Conservation (phyloP, 2,113 vertebrate genomes). For the Callipepla squamata region DNA sequence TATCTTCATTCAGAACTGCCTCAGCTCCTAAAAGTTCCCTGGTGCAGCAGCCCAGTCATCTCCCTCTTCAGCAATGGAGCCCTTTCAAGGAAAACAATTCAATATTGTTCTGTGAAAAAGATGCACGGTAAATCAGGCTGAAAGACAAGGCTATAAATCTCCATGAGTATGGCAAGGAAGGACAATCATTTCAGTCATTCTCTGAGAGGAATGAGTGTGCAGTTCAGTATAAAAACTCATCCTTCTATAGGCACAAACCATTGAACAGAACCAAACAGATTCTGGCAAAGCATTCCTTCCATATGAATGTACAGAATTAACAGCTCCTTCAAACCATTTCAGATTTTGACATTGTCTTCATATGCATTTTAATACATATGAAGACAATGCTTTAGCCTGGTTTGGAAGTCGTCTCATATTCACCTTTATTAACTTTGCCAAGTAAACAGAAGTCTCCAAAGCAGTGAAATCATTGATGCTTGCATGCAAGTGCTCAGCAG, state of each 20-base stretch:
- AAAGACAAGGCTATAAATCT: background rate
- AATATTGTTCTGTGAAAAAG: background rate
- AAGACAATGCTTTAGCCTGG: background rate
- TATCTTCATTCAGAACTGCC: background rate
- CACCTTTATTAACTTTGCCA: background rate
- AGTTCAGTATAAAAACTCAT: slow-evolving; percentile 22
- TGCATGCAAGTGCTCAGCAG: background rate
- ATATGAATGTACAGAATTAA: slow-evolving; percentile 5
- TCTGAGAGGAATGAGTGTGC: background rate
- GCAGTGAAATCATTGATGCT: background rate
- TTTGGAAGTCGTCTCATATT: background rate
- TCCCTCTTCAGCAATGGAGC: background rate
- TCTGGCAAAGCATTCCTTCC: slow-evolving; percentile 47
- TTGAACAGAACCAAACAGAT: slow-evolving; percentile 38
- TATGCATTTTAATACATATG: background rate
- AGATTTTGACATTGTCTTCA: background rate
- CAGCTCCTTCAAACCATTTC: background rate
- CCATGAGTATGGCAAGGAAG: background rate
- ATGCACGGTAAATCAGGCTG: slow-evolving; percentile 1
- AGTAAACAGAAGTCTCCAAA: background rate
- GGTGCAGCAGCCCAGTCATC: background rate
- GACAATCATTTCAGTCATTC: slow-evolving; percentile 22
- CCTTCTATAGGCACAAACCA: slow-evolving; percentile 28
- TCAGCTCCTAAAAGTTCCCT: background rate
- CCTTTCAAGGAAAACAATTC: slow-evolving; percentile 25